Percentiles rank a stretch among this genome's conserved stretches.
Evolutionary conservation across 2,113 vertebrate genomes (phyloP).

Genomic region (Anthoscopus minutus): DNA sequence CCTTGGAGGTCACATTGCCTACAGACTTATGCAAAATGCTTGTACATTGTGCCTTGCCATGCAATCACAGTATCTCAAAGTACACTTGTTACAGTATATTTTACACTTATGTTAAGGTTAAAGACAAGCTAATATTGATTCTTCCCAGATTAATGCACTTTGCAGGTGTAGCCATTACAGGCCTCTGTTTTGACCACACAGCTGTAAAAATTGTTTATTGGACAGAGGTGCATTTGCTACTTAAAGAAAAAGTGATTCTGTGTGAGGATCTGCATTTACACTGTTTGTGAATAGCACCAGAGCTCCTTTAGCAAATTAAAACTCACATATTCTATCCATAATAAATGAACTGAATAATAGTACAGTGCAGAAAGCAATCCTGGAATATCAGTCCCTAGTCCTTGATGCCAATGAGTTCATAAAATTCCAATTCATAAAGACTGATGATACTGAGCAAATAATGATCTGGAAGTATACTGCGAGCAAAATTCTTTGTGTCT

Average conservation of each 20-base stretch:
- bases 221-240: background rate
- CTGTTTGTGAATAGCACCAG: background rate
- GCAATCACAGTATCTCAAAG: background rate
- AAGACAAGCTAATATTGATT: background rate
- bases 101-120: background rate
- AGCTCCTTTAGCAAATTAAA: background rate
- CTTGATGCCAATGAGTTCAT: background rate
- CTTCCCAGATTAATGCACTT: background rate
- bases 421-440: background rate
- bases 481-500: background rate
- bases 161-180: background rate
- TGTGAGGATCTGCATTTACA: background rate
- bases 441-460: background rate
- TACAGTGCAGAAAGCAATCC: background rate
- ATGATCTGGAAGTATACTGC: background rate
- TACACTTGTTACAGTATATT: background rate
- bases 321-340: background rate
- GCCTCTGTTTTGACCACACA: background rate
- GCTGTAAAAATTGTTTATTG: background rate
- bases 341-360: background rate
- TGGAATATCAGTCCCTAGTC: background rate
- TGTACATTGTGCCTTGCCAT: background rate
- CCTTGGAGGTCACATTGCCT: background rate
- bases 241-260: background rate
- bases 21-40: background rate